Evolutionary conservation across 2,888 invertebrate genomes (phyloP).

Genomic region (Gastracanthus pulcherrimus): DNA sequence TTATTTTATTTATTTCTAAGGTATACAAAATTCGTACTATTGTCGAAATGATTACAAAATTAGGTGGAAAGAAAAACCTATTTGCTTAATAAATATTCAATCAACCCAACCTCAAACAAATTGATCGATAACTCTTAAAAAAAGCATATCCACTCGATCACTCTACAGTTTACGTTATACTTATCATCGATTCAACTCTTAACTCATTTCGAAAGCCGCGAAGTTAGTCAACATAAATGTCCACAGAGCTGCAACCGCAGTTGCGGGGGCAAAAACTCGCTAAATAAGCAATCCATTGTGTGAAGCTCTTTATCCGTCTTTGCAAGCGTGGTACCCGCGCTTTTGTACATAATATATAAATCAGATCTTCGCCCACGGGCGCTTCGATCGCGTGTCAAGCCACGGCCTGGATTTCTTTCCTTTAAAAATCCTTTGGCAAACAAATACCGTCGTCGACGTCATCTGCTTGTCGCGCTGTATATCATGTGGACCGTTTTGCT

Average conservation of each 20-base stretch:
- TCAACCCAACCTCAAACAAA: no score
- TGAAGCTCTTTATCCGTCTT: neutral
- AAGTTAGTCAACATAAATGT: neutral
- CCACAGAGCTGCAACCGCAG: neutral
- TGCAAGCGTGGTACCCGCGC: neutral
- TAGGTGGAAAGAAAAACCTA: no score
- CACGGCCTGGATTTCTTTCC: neutral
- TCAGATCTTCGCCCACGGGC: neutral
- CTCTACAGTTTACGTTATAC: no score
- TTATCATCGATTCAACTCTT: neutral
- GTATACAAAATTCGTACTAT: no score
- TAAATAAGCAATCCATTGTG: conserved; percentile 27
- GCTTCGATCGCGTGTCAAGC: conserved; percentile 1
- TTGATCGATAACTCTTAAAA: no score
- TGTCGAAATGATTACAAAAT: no score
- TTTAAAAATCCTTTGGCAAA: neutral
- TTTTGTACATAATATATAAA: neutral
- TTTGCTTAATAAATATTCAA: no score
- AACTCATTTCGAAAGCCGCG: neutral
- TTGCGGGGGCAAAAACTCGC: neutral
- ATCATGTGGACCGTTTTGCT: neutral
- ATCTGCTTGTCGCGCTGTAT: neutral
- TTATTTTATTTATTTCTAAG: no score
- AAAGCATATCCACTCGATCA: no score
- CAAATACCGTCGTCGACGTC: neutral